Base-by-base conservation (phyloP, 35 echinoderm and acorn worm genomes). In the Ophioderma brevispina region DNA sequence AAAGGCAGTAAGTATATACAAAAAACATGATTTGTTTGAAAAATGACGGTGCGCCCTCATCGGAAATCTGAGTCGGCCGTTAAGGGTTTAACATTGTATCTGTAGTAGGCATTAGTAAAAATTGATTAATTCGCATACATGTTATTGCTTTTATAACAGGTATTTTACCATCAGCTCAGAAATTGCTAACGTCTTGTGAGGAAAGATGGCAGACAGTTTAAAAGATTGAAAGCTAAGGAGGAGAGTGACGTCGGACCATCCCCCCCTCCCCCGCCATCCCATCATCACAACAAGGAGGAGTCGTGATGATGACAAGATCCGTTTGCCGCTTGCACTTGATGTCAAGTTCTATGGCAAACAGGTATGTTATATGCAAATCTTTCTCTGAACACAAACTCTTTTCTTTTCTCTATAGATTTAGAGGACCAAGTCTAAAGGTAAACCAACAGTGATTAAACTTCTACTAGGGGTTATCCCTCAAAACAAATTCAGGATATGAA, bases 131-230 rank as follows among this genome's bases (percentile, higher is more conserved):
- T n/a, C n/a, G n/a, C n/a, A n/a, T n/a, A n/a, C n/a, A n/a, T n/a
- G n/a, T n/a, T n/a, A n/a, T n/a, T n/a, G n/a, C n/a, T n/a, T n/a
- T n/a, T n/a, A n/a, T n/a, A 46, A 78, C 32, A 98, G 96, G 23
- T 98, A 95, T 64, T 75, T 90, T 41, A 78, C 40, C 38, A 92
- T 98, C 39, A 91, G 90, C 76, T 90, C 96, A 35, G 96, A n/a
- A 98, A 25, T 81, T 98, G 5, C 88, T 98, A 55, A 92, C 87
- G 11, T 98, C 96, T n/a, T 23, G 96, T 98, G 31, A 98, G 95
- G 83, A n/a, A 98, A 98, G 88, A 98, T 98, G 96, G 96, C 95
- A 55, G 96, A 98, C 37, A 98, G 96, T 88, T 64, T 98, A 34
- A 98, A 76, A 81, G 93, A 78, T 82, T 98, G 34, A 98, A 93